Percentiles rank a stretch among this genome's conserved stretches.
These are phyloP conservation scores for Stomatorhinus walkeri DNA, from an alignment of 2,797 vertebrate genomes.

Conservation along the genomic window DNA sequence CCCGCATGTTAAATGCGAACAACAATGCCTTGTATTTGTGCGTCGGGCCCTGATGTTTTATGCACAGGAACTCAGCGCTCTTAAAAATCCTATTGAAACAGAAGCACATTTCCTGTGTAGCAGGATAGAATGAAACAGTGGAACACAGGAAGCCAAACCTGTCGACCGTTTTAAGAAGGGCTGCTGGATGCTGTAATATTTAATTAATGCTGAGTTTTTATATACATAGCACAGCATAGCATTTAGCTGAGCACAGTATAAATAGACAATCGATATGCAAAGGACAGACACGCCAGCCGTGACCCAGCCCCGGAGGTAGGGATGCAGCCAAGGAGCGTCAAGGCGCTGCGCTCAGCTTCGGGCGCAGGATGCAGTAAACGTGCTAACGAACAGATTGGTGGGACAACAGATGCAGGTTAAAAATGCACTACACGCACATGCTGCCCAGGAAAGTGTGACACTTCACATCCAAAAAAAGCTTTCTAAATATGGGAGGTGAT, in stretches of 20 bases:
- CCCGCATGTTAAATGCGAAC: not conserved
- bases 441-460: not conserved
- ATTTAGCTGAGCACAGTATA: not conserved
- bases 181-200: not conserved
- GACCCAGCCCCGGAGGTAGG: not conserved
- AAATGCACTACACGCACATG: not conserved
- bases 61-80: not conserved
- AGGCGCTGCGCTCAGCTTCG: not conserved
- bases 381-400: not conserved
- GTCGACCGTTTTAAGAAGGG: not conserved
- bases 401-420: not conserved
- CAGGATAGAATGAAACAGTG: not conserved
- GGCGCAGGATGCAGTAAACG: not conserved
- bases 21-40: not conserved
- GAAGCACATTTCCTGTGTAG: not conserved
- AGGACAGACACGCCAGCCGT: not conserved
- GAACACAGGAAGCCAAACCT: not conserved
- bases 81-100: not conserved
- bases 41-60: not conserved
- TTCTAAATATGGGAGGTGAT: conserved; percentile 4
- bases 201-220: conserved; percentile 1
- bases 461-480: not conserved
- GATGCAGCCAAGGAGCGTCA: not conserved
- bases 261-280: not conserved
- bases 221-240: not conserved